A percentile compares a stretch with the other conserved stretches of the same genome.
Evolutionary conservation across 2,797 vertebrate genomes (phyloP).

Genomic region (Spinus olivaceus): DNA sequence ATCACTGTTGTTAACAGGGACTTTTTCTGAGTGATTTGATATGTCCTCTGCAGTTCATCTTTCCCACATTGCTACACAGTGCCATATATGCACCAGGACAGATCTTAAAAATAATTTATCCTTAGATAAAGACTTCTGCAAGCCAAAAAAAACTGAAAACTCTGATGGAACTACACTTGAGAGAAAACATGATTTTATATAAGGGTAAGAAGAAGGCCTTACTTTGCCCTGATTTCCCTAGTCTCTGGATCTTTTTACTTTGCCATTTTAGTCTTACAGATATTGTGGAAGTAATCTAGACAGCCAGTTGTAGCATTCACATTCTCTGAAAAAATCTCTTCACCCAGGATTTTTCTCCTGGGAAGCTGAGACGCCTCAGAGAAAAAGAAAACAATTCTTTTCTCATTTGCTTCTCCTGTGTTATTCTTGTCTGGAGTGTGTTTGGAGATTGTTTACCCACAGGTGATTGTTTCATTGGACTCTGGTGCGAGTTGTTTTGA

Average conservation of each 20-base stretch:
- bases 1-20: background rate
- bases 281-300: background rate
- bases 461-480: too few relatives aligned
- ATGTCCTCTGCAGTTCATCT: background rate
- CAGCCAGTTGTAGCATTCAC: background rate
- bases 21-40: background rate
- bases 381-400: too few relatives aligned
- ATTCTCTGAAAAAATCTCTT: too few relatives aligned
- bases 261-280: background rate
- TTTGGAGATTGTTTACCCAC: too few relatives aligned
- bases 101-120: background rate
- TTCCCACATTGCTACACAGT: background rate
- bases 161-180: background rate
- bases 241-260: background rate
- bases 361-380: too few relatives aligned
- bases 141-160: background rate
- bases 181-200: background rate
- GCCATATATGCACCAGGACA: accelerated
- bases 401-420: too few relatives aligned
- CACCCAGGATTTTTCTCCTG: too few relatives aligned
- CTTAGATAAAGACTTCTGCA: background rate
- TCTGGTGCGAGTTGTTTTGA: too few relatives aligned
- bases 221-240: background rate
- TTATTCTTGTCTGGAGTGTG: too few relatives aligned
- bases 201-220: background rate